A percentile compares a stretch with the other conserved stretches of the same genome.
These are phyloP conservation scores for Sorex araneus DNA, from an alignment of 2,113 vertebrate genomes.

Conservation along the genomic window DNA sequence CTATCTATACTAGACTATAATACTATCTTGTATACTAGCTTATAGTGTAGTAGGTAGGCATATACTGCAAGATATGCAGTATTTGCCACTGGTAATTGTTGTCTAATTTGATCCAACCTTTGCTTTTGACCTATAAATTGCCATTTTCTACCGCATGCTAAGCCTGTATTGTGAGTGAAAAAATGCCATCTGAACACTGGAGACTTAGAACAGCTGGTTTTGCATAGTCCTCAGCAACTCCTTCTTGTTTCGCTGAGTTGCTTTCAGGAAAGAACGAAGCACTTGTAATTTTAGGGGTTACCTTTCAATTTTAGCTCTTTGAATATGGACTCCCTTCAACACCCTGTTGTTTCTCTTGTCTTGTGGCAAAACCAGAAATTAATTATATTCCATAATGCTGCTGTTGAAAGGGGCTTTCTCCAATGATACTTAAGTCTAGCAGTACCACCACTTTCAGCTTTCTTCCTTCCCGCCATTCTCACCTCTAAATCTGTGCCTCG, in stretches of 20 bases:
- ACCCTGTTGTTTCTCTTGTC: conserved; percentile 61
- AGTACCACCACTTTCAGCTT: conserved; percentile 15
- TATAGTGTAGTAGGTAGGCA: no score
- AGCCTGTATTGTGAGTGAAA: conserved; percentile 38
- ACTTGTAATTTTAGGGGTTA: conserved; percentile 56
- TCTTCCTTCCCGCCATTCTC: not conserved
- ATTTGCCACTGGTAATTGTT: conserved; percentile 33
- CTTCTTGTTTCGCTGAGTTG: conserved; percentile 24
- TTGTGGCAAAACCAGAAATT: conserved; percentile 17
- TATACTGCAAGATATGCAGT: not conserved
- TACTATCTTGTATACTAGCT: no score
- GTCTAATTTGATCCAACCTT: not conserved
- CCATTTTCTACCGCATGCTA: not conserved
- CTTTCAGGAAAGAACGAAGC: conserved; percentile 61
- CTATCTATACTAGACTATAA: no score
- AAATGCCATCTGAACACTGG: not conserved
- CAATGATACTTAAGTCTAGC: not conserved
- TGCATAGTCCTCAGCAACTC: conserved; percentile 28
- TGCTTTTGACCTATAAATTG: conserved; percentile 45
- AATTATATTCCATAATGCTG: conserved; percentile 21
- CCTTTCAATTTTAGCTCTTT: conserved; percentile 66
- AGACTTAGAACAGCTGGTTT: conserved; percentile 41
- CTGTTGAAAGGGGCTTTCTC: conserved; percentile 42
- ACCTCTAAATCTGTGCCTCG: not conserved
- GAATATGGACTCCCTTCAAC: conserved; percentile 34